Evolutionary conservation across 1,140 invertebrate species (phyloP), one percentile per base, ranked within the genome.

Genomic region (Anastrepha ludens): DNA sequence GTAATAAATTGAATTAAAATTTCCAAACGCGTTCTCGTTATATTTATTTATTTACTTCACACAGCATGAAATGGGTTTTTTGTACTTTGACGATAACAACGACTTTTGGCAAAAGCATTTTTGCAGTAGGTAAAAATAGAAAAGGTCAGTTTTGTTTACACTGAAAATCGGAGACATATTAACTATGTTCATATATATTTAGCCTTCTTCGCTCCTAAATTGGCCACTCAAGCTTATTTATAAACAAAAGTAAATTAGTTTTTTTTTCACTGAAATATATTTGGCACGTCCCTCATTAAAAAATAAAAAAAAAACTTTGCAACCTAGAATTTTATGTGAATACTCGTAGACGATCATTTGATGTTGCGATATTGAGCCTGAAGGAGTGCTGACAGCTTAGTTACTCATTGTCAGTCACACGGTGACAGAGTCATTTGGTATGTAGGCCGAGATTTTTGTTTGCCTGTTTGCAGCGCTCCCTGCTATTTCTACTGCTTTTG

Each of bases 121-220:
- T 15, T 62, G 13, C 11, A 0, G 50, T 55, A 6, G 8, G 58
- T 81, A 81, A 81, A 81, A 50, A 55, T 81, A 55, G 74, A 29
- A 55, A 29, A 81, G 74, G 74, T 81, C 74, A 81, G 74, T 81
- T 50, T 55, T 81, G 74, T 55, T 50, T 81, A 78, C 70, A 20
- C 70, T 15, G 6, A 8, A 55, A 55, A 8, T 55, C 11, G 6
- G 11, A 55, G 1, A 55, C 50, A 8, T 8, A 55, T 55, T 55
- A 8, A 55, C 29, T 29, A 29, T 29, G 29, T 29, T 29, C 29
- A 29, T 29, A 29, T 29, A 29, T 29, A 0, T 29, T 29, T 29
- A 29, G 29, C 29, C 29, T 29, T 29, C 29, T 44, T 70, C 17
- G 41, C 15, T 74, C 67, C 67, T 1, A 44, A 44, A n/a, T 44